These are phyloP conservation scores for Cantharis rustica DNA, from an alignment of 2,888 invertebrate genomes.

Conservation along the genomic window DNA sequence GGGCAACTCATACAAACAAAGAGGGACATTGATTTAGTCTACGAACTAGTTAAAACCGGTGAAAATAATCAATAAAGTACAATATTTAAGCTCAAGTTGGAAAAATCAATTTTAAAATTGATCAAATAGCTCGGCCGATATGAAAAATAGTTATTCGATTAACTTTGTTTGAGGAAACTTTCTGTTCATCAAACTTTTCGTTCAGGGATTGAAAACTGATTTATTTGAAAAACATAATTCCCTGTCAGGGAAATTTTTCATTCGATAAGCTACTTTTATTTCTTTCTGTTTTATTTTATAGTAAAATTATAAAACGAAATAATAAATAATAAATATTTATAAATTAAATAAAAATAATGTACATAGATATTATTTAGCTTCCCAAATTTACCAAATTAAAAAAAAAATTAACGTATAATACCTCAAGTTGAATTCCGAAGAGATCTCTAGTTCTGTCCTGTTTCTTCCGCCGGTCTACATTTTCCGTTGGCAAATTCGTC, in stretches of 20 bases:
- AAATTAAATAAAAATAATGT: too few relatives aligned
- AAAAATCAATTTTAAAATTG: constrained; percentile 40
- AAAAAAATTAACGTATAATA: constrained; percentile 38
- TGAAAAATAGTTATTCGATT: background rate
- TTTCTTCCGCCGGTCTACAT: constrained; percentile 50
- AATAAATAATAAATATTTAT: too few relatives aligned
- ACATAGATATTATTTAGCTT: too few relatives aligned
- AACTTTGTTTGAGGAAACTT: background rate
- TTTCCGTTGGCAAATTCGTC: constrained; percentile 39
- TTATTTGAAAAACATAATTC: background rate
- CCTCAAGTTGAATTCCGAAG: constrained; percentile 67
- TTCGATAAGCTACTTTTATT: too few relatives aligned
- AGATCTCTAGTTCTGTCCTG: constrained; percentile 61
- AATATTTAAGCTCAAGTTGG: constrained; percentile 32
- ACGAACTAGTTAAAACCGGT: constrained; percentile 44
- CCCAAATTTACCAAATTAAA: too few relatives aligned
- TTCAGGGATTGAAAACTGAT: background rate
- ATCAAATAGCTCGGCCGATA: background rate
- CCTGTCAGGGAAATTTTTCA: too few relatives aligned
- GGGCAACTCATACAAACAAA: constrained; percentile 54
- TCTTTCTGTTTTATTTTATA: too few relatives aligned
- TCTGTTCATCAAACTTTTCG: background rate
- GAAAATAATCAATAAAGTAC: constrained; percentile 42
- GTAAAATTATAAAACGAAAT: too few relatives aligned
- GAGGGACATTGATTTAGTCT: constrained; percentile 52